These are phyloP conservation scores for Ophioderma brevispina DNA, from an alignment of 35 echinoderm and acorn worm species.

Conservation along the genomic window DNA sequence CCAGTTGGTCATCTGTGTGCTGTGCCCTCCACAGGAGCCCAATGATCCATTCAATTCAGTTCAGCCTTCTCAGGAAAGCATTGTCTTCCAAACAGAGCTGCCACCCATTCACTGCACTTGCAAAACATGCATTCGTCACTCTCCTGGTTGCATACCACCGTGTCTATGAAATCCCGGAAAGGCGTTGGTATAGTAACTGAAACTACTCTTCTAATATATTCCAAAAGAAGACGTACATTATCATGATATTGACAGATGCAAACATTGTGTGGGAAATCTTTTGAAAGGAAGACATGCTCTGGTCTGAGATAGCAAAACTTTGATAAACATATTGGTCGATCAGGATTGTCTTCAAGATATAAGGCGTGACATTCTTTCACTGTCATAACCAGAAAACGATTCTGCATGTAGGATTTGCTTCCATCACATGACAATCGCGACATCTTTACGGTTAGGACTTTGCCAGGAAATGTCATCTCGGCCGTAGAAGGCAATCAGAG, in stretches of 20 bases:
- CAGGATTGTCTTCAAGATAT: too few relatives aligned
- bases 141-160: constrained; percentile 27
- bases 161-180: constrained; percentile 25
- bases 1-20: not conserved
- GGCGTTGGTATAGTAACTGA: not conserved
- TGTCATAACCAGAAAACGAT: too few relatives aligned
- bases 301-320: too few relatives aligned
- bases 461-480: too few relatives aligned
- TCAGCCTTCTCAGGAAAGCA: not conserved
- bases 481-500: too few relatives aligned
- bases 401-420: too few relatives aligned
- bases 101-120: not conserved
- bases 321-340: too few relatives aligned
- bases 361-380: too few relatives aligned
- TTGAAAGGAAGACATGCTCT: constrained; percentile 18
- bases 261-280: constrained; percentile 53
- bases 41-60: constrained; percentile 1
- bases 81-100: not conserved
- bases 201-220: constrained; percentile 6
- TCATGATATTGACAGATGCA: constrained; percentile 54
- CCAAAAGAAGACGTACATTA: constrained; percentile 33
- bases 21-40: not conserved
- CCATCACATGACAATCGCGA: too few relatives aligned
- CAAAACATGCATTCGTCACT: not conserved
- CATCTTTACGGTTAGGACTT: too few relatives aligned